Conservation (phyloP, 2,797 vertebrate genomes). For the Anabacerthia variegaticeps region DNA sequence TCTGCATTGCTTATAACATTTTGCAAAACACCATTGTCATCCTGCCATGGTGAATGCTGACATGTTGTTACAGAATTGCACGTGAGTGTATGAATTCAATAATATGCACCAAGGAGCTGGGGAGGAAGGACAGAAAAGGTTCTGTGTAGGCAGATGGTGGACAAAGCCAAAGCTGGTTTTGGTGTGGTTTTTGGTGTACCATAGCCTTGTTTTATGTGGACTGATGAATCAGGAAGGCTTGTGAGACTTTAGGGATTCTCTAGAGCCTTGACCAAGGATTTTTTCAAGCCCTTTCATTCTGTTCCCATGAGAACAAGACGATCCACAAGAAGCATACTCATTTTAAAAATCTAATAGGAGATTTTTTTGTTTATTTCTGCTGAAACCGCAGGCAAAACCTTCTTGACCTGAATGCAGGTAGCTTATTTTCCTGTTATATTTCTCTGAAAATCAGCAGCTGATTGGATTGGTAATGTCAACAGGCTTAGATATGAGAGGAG, state of each 20-base stretch:
- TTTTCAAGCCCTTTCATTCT: background rate
- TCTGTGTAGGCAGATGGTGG: background rate
- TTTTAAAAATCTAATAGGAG: background rate
- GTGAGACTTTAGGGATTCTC: background rate
- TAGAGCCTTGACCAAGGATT: background rate
- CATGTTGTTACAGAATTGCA: rapidly evolving
- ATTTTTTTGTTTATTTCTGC: background rate
- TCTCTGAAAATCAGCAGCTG: background rate
- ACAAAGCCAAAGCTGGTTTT: background rate
- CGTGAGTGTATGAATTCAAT: rapidly evolving
- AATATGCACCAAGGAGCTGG: rapidly evolving
- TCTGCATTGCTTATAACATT: background rate
- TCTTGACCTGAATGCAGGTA: background rate
- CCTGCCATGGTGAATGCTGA: background rate
- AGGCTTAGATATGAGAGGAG: background rate
- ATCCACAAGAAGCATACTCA: background rate
- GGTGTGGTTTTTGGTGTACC: background rate
- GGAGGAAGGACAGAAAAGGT: background rate
- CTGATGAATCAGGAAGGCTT: background rate
- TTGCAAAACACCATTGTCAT: background rate
- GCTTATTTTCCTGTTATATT: background rate
- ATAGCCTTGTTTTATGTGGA: background rate
- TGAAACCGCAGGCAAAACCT: background rate
- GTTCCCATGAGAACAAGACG: background rate
- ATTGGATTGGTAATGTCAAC: background rate